Conservation (phyloP, 2,888 invertebrate species). For the Cotesia congregata region DNA sequence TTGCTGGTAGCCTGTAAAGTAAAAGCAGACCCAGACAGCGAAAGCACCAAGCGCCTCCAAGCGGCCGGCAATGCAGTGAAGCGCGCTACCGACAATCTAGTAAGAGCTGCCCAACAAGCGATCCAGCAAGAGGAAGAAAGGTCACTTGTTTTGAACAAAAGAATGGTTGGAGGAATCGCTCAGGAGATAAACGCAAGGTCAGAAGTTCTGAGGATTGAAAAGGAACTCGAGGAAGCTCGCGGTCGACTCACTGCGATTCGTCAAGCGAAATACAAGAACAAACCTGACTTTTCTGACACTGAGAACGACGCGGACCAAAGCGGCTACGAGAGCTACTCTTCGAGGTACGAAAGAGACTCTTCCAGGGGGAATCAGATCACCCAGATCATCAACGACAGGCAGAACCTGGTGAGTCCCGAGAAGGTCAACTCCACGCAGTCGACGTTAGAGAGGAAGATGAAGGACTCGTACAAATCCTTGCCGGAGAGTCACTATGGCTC, state of each 20-base stretch:
- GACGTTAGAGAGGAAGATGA: constrained; percentile 63
- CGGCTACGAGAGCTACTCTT: constrained; percentile 66
- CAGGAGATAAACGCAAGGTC: constrained; percentile 94
- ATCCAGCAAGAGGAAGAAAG: constrained; percentile 93
- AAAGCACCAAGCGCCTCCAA: constrained; percentile 91
- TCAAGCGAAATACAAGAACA: constrained; percentile 90
- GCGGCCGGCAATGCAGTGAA: constrained; percentile 97
- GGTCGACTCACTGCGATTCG: constrained; percentile 91
- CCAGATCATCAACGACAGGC: constrained; percentile 50
- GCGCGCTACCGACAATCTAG: constrained; percentile 96
- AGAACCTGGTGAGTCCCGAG: constrained; percentile 63
- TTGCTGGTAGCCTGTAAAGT: constrained; percentile 98
- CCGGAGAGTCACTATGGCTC: constrained; percentile 56
- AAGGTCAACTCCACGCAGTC: constrained; percentile 64
- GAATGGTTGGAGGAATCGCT: constrained; percentile 97
- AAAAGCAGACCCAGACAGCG: constrained; percentile 96
- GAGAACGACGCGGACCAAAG: constrained; percentile 77
- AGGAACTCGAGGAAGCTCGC: constrained; percentile 93
- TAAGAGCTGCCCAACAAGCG: constrained; percentile 93
- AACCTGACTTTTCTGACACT: constrained; percentile 73
- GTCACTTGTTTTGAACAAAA: constrained; percentile 88
- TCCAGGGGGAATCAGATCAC: constrained; percentile 51
- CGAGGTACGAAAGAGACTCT: constrained; percentile 24
- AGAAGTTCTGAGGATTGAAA: constrained; percentile 93
- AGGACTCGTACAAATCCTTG: constrained; percentile 52